Conservation (phyloP, 2,888 invertebrate genomes). For the Dasypogon diadema region DNA sequence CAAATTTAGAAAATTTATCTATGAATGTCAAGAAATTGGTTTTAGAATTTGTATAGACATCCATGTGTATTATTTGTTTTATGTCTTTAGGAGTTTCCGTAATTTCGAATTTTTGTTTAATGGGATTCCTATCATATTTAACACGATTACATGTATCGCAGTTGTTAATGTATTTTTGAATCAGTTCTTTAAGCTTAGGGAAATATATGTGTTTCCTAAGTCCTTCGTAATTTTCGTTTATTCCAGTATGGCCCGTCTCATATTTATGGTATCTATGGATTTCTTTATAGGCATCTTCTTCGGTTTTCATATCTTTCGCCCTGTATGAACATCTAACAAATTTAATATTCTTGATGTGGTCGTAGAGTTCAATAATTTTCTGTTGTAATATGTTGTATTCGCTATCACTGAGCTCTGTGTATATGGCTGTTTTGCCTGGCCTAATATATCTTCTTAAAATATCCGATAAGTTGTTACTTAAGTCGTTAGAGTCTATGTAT, state of each 20-base stretch:
- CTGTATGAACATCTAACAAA: slow-evolving; percentile 6
- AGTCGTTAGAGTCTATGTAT: slow-evolving; percentile 35
- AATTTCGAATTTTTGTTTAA: slow-evolving; percentile 23
- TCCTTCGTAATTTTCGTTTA: slow-evolving; percentile 21
- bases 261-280: slow-evolving; percentile 25
- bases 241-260: slow-evolving; percentile 19
- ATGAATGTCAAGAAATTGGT: slow-evolving; percentile 6
- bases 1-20: slow-evolving; percentile 55
- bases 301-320: slow-evolving; percentile 7
- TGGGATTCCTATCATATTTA: slow-evolving; percentile 18
- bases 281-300: slow-evolving; percentile 5
- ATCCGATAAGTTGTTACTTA: too few species aligned
- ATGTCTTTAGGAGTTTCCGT: neutral
- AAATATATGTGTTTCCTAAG: neutral
- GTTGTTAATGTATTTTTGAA: slow-evolving; percentile 31
- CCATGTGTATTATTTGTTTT: slow-evolving; percentile 49
- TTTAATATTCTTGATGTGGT: neutral
- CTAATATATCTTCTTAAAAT: neutral
- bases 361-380: slow-evolving; percentile 3
- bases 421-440: slow-evolving; percentile 5
- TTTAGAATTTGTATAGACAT: neutral
- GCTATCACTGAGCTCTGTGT: neutral
- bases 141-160: slow-evolving; percentile 33
- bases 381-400: neutral
- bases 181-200: neutral